phyloP scores from a whole-genome alignment of 2,888 invertebrate genomes.

The Apodemia mormo region DNA sequence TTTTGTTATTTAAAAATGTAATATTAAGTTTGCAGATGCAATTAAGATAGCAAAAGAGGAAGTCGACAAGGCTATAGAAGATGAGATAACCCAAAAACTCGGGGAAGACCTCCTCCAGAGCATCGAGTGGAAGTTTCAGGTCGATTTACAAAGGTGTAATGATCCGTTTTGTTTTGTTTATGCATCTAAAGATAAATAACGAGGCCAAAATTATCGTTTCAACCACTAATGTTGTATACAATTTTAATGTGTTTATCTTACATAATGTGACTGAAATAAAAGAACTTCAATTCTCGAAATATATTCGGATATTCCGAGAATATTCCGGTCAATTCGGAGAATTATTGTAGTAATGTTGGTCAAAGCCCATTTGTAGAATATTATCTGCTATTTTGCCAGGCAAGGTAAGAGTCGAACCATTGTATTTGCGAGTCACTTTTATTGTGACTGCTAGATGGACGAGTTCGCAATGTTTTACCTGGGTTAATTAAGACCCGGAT shows the following conservation, averaged over 20 bases:
- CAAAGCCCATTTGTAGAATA: too few relatives aligned
- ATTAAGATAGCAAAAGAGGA: conserved; percentile 54
- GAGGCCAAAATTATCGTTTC: background rate
- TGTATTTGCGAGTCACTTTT: too few relatives aligned
- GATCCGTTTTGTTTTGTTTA: background rate
- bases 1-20: background rate
- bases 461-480: too few relatives aligned
- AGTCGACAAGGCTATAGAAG: conserved; percentile 68
- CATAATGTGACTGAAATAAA: background rate
- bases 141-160: conserved; percentile 65
- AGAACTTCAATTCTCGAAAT: background rate
- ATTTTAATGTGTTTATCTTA: background rate
- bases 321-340: too few relatives aligned
- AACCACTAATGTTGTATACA: background rate
- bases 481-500: too few relatives aligned
- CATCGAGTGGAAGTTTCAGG: conserved; percentile 70
- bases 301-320: background rate
- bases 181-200: background rate
- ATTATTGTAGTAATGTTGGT: too few relatives aligned
- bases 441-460: too few relatives aligned
- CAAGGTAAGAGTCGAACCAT: too few relatives aligned
- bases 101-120: conserved; percentile 66
- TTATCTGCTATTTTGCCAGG: too few relatives aligned
- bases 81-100: conserved; percentile 66
- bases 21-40: conserved; percentile 40